Evolutionary conservation across 2,888 invertebrate species (phyloP).

Genomic region (Erpobdella octoculata): DNA sequence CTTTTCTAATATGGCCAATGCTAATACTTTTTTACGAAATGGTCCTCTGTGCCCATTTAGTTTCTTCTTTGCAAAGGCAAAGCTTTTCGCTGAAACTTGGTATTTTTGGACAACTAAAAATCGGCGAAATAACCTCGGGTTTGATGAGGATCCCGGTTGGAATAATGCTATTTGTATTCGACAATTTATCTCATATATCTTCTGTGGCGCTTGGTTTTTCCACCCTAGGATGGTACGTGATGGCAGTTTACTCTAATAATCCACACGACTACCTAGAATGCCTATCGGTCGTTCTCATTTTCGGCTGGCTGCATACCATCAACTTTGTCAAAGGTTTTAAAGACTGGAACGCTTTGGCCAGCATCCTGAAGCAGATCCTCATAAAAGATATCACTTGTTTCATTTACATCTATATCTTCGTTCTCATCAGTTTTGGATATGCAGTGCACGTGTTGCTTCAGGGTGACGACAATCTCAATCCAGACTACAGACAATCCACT

Average conservation of each 20-base stretch:
- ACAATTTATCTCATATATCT: slow-evolving; percentile 29
- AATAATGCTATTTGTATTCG: slow-evolving; percentile 25
- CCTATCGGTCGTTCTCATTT: slow-evolving; percentile 43
- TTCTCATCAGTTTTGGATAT: slow-evolving; percentile 47
- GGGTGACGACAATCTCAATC: slow-evolving; percentile 34
- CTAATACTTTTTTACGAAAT: slow-evolving; percentile 18
- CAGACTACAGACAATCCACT: slow-evolving; percentile 21
- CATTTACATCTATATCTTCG: slow-evolving; percentile 46
- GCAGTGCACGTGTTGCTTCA: slow-evolving; percentile 45
- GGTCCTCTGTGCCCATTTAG: neutral
- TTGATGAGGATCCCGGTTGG: slow-evolving; percentile 29
- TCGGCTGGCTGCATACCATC: slow-evolving; percentile 48
- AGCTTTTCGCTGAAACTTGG: neutral
- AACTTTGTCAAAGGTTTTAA: slow-evolving; percentile 47
- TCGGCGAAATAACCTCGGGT: slow-evolving; percentile 30
- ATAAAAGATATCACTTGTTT: slow-evolving; percentile 45
- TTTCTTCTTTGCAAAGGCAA: neutral
- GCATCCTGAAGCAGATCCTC: slow-evolving; percentile 47
- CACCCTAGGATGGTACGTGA: slow-evolving; percentile 43
- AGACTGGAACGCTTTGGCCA: slow-evolving; percentile 46
- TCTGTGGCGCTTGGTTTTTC: slow-evolving; percentile 39
- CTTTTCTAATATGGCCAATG: slow-evolving; percentile 26
- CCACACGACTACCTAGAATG: slow-evolving; percentile 42
- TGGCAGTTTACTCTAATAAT: slow-evolving; percentile 37
- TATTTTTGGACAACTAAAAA: slow-evolving; percentile 9